Evolutionary conservation across 2,888 invertebrate genomes (phyloP).

Genomic region (Schizaphis graminum): DNA sequence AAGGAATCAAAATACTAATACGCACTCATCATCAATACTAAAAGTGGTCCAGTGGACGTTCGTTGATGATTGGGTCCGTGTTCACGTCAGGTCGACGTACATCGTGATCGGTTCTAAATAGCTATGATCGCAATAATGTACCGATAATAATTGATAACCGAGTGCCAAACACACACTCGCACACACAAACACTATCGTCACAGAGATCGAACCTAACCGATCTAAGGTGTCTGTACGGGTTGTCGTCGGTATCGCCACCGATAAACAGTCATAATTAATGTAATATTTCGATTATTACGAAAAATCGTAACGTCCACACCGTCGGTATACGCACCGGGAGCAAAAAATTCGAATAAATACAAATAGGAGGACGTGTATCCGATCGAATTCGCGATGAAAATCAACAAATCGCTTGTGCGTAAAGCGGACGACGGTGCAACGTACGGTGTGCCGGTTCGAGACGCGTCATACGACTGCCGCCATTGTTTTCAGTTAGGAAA

Average conservation of each 20-base stretch:
- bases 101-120: background rate
- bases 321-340: background rate
- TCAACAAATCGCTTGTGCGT: background rate
- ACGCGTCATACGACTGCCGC: constrained; percentile 66
- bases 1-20: constrained; percentile 20
- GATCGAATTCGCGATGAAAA: background rate
- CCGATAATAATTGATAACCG: background rate
- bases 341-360: background rate
- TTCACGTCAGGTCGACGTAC: constrained; percentile 47
- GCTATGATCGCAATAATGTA: background rate
- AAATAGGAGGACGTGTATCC: background rate
- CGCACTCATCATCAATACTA: constrained; percentile 1
- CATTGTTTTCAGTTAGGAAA: constrained; percentile 65
- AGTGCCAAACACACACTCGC: background rate
- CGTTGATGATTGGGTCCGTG: background rate
- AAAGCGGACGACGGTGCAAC: constrained; percentile 10
- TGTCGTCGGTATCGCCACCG: constrained; percentile 33
- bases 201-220: background rate
- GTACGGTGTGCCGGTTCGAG: constrained; percentile 12
- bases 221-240: background rate
- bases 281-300: background rate
- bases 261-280: constrained; percentile 18
- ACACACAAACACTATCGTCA: background rate
- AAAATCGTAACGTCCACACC: background rate
- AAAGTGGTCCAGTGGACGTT: background rate